Percentiles rank a stretch among this genome's conserved stretches.
Conservation (phyloP, 2,888 invertebrate genomes). For the Coenonympha arcania region DNA sequence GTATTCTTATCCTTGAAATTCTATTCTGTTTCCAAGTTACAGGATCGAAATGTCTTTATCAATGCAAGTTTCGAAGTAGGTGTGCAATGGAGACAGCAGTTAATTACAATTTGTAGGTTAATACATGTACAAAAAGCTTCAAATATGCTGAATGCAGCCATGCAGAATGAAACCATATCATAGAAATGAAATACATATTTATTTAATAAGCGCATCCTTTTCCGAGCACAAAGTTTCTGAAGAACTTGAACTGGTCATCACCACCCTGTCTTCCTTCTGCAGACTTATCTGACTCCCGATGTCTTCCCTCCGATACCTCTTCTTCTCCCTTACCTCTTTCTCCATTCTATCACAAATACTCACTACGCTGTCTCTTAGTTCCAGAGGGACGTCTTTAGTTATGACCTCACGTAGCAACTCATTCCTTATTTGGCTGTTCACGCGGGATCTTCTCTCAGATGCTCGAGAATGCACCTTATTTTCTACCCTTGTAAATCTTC, state of each 20-base stretch:
- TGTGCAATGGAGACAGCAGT: too few relatives aligned
- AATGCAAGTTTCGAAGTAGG: too few relatives aligned
- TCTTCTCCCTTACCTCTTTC: slow-evolving; percentile 42
- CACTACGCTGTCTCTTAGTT: slow-evolving; percentile 44
- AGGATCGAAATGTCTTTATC: too few relatives aligned
- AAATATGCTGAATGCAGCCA: too few relatives aligned
- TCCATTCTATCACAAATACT: slow-evolving; percentile 47
- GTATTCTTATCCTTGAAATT: too few relatives aligned
- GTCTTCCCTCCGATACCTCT: slow-evolving; percentile 40
- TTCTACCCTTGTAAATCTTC: slow-evolving; percentile 23
- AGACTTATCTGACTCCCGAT: slow-evolving; percentile 36
- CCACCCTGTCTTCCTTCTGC: neutral
- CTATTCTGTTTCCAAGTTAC: too few relatives aligned
- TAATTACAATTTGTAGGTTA: too few relatives aligned
- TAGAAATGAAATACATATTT: neutral
- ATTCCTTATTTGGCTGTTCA: slow-evolving; percentile 36
- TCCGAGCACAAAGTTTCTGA: slow-evolving; percentile 4
- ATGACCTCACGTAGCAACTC: slow-evolving; percentile 51
- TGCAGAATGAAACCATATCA: neutral
- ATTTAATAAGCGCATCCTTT: slow-evolving; percentile 4
- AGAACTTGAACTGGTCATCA: neutral
- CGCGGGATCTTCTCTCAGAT: slow-evolving; percentile 13
- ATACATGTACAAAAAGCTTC: too few relatives aligned
- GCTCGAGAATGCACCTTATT: slow-evolving; percentile 13
- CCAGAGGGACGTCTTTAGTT: slow-evolving; percentile 48